These are phyloP conservation scores for Habroteleia sp. DNA, from an alignment of 2,888 invertebrate species.

Conservation along the genomic window DNA sequence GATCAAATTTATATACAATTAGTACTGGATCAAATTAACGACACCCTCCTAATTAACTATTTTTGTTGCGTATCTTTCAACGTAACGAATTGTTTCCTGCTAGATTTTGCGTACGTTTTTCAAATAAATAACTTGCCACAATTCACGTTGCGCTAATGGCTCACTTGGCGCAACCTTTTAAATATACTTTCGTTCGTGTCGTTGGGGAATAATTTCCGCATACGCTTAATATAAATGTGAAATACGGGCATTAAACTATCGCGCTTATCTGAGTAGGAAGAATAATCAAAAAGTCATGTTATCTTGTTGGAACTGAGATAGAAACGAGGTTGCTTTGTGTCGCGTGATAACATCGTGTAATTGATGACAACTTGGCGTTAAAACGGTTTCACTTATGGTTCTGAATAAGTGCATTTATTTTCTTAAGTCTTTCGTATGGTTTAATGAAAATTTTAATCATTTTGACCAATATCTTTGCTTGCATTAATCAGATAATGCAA, in stretches of 20 bases:
- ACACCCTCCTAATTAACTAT: no score
- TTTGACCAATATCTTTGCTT: neutral
- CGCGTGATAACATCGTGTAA: slow-evolving; percentile 43
- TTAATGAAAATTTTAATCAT: slow-evolving; percentile 17
- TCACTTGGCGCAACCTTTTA: slow-evolving; percentile 24
- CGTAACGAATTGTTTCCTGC: slow-evolving; percentile 25
- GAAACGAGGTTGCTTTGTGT: slow-evolving; percentile 45
- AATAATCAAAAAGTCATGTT: slow-evolving; percentile 48
- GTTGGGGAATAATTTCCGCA: slow-evolving; percentile 29
- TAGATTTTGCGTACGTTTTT: no score
- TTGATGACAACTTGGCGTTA: slow-evolving; percentile 42
- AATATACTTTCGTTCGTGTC: slow-evolving; percentile 16
- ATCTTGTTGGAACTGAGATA: slow-evolving; percentile 37
- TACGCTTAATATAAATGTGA: slow-evolving; percentile 36
- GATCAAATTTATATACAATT: neutral
- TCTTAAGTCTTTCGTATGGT: slow-evolving; percentile 19
- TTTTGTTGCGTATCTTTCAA: no score
- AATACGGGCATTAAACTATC: slow-evolving; percentile 24
- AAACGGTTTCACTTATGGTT: slow-evolving; percentile 30
- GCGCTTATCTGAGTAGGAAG: slow-evolving; percentile 47
- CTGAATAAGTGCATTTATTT: slow-evolving; percentile 22
- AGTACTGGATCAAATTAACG: no score
- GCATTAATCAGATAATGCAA: neutral
- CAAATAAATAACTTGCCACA: slow-evolving; percentile 34
- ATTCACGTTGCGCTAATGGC: slow-evolving; percentile 35